Percentiles rank a stretch among this genome's conserved stretches.
Evolutionary conservation across 2,888 invertebrate species (phyloP).

Genomic region (Oeneis ivallda): DNA sequence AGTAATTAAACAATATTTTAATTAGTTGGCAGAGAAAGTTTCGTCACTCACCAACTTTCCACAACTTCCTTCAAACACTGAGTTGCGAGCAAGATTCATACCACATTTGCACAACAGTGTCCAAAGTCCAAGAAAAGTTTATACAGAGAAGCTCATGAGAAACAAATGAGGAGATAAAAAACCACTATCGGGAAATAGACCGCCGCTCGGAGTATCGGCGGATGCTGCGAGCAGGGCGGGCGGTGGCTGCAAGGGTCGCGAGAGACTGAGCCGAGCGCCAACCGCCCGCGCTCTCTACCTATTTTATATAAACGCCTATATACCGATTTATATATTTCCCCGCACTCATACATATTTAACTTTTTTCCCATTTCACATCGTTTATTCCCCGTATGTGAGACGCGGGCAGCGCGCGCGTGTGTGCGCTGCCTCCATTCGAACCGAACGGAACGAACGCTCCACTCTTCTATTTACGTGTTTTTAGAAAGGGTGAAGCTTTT

Average conservation of each 20-base stretch:
- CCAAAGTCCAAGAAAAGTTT: slow-evolving; percentile 27
- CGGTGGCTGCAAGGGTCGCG: slow-evolving; percentile 55
- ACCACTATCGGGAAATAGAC: slow-evolving; percentile 23
- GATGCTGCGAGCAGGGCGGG: slow-evolving; percentile 40
- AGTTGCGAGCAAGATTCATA: slow-evolving; percentile 29
- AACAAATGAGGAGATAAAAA: slow-evolving; percentile 9
- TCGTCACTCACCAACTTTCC: slow-evolving; percentile 38
- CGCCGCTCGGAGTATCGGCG: slow-evolving; percentile 36
- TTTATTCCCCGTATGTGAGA: slow-evolving; percentile 76
- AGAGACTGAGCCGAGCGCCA: slow-evolving; percentile 67
- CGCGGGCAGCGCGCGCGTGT: slow-evolving; percentile 60
- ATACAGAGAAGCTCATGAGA: not conserved
- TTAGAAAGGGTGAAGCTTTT: slow-evolving; percentile 80
- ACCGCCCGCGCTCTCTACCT: slow-evolving; percentile 63
- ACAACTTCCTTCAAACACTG: slow-evolving; percentile 35
- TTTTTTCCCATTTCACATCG: slow-evolving; percentile 81
- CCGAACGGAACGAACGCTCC: slow-evolving; percentile 57
- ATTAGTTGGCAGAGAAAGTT: slow-evolving; percentile 34
- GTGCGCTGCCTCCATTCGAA: slow-evolving; percentile 62
- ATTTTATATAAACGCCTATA: slow-evolving; percentile 77
- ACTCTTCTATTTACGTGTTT: slow-evolving; percentile 78
- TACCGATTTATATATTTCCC: slow-evolving; percentile 82
- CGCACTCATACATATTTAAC: slow-evolving; percentile 82
- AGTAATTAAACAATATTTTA: slow-evolving; percentile 24
- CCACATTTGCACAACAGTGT: slow-evolving; percentile 30